These are phyloP conservation scores for Botrylloides violaceus DNA, from an alignment of 23 tunicate species.

Conservation along the genomic window DNA sequence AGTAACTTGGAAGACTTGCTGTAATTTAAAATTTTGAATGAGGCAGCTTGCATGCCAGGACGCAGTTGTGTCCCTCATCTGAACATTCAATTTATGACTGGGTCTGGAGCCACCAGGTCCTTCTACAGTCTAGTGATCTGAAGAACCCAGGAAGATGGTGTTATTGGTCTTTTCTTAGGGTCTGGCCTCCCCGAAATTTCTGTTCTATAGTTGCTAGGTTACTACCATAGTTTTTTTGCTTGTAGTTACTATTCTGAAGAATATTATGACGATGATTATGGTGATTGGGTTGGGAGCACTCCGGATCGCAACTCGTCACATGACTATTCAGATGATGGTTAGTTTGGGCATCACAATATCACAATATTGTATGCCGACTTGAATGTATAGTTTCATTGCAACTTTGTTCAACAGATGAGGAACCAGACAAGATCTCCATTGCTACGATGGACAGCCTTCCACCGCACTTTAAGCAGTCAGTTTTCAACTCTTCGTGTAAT, in stretches of 20 bases:
- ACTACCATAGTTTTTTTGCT: neutral
- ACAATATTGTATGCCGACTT: too few relatives aligned
- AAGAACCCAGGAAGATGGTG: too few relatives aligned
- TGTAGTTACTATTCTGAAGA: conserved; percentile 8
- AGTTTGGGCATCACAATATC: neutral
- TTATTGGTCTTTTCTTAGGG: too few relatives aligned
- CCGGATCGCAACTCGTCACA: neutral
- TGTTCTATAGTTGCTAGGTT: neutral
- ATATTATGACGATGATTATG: conserved; percentile 18
- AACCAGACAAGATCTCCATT: neutral
- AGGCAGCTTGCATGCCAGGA: too few relatives aligned
- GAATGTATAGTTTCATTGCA: neutral
- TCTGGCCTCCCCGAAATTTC: too few relatives aligned
- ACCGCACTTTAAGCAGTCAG: neutral
- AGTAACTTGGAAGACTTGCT: too few relatives aligned
- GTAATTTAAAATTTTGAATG: too few relatives aligned
- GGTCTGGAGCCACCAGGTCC: too few relatives aligned
- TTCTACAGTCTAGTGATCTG: too few relatives aligned
- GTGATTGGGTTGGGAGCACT: conserved; percentile 31
- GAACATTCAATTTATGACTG: too few relatives aligned
- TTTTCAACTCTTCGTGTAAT: neutral
- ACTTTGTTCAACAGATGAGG: conserved; percentile 4
- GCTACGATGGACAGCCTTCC: neutral
- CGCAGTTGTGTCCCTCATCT: too few relatives aligned
- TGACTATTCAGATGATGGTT: conserved; percentile 21